Conservation (phyloP, 2,797 vertebrate species). For the Sebastes trivittatus region DNA sequence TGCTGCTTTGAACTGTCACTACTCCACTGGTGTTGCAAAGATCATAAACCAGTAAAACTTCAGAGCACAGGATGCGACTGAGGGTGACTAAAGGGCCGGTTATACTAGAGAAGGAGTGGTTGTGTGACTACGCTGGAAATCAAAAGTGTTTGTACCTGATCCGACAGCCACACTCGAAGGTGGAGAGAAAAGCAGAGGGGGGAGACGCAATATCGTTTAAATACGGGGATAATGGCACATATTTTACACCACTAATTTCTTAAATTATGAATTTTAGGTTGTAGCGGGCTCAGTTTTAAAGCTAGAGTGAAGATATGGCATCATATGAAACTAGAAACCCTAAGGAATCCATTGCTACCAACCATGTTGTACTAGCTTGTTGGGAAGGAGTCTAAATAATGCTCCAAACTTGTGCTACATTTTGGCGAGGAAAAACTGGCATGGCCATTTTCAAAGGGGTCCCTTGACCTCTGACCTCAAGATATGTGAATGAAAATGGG, state of each 20-base stretch:
- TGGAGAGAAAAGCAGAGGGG: neutral
- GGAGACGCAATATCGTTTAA: neutral
- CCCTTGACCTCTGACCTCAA: too few species aligned
- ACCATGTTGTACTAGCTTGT: too few species aligned
- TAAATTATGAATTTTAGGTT: too few species aligned
- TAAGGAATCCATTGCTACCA: too few species aligned
- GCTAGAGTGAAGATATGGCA: too few species aligned
- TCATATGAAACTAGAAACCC: too few species aligned
- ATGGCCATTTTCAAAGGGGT: too few species aligned
- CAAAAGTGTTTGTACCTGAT: neutral
- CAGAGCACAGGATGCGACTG: constrained; percentile 79
- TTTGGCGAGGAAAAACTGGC: too few species aligned
- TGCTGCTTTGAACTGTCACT: constrained; percentile 82
- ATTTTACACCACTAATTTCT: neutral
- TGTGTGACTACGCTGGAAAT: neutral
- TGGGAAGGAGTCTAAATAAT: too few species aligned
- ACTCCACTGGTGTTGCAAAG: constrained; percentile 73
- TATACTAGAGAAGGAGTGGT: neutral
- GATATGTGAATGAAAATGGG: too few species aligned
- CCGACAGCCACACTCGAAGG: neutral
- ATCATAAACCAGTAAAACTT: constrained; percentile 85
- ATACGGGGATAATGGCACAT: neutral
- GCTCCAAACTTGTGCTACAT: too few species aligned
- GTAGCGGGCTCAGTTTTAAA: too few species aligned
- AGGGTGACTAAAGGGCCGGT: constrained; percentile 64